A percentile compares a stretch with the other conserved stretches of the same genome.
Evolutionary conservation across 2,797 vertebrate genomes (phyloP).

Genomic region (Myripristis murdjan): DNA sequence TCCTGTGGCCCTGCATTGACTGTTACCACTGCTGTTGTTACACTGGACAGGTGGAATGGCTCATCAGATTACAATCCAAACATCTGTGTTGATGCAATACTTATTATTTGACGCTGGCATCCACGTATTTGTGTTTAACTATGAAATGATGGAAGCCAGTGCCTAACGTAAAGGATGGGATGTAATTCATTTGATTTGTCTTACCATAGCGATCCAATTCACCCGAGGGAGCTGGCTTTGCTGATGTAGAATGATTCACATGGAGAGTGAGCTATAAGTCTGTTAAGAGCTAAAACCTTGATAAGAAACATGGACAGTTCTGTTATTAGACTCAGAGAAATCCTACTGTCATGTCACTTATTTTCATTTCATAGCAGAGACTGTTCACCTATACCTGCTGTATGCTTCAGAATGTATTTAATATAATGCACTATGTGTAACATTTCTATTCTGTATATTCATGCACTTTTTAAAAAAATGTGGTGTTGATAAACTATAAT

Average conservation of each 20-base stretch:
- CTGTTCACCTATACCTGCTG: constrained; percentile 7
- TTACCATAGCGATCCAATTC: not conserved
- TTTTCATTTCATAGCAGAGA: not conserved
- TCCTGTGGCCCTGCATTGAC: not conserved
- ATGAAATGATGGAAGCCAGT: constrained; percentile 6
- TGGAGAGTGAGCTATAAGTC: not conserved
- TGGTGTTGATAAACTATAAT: constrained; percentile 28
- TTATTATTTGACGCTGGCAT: not conserved
- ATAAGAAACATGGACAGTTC: constrained; percentile 31
- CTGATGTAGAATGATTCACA: not conserved
- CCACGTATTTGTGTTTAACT: not conserved
- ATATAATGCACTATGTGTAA: constrained; percentile 34
- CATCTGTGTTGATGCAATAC: not conserved
- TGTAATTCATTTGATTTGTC: not conserved
- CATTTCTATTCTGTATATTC: constrained; percentile 26
- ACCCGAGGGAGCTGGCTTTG: not conserved
- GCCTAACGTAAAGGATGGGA: not conserved
- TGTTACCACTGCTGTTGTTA: not conserved
- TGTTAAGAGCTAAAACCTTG: not conserved
- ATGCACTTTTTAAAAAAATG: constrained; percentile 1
- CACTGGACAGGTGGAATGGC: not conserved
- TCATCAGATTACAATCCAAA: not conserved
- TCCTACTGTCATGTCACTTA: constrained; percentile 35
- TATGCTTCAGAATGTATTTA: constrained; percentile 63
- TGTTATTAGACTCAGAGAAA: constrained; percentile 28